These are phyloP conservation scores for Halichoerus grypus DNA, from an alignment of 2,113 vertebrate species.

Conservation along the genomic window DNA sequence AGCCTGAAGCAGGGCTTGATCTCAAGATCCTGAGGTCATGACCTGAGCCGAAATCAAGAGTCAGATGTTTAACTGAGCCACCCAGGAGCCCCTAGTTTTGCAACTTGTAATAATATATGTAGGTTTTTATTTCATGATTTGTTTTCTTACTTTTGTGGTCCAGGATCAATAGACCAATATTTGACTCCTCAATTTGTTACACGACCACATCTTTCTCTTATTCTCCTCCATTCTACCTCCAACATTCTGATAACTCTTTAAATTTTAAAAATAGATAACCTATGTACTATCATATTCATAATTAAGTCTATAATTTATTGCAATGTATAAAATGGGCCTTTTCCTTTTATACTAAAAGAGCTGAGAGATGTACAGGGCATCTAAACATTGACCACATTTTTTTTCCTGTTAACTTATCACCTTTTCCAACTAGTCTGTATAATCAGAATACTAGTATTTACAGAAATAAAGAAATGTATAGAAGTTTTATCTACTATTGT, in stretches of 20 bases:
- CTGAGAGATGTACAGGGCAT: not conserved
- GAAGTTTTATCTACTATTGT: not conserved
- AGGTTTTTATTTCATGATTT: not conserved
- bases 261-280: not conserved
- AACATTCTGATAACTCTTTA: not conserved
- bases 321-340: not conserved
- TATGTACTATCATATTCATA: not conserved
- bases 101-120: not conserved
- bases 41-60: not conserved
- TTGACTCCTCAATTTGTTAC: not conserved
- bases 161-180: not conserved
- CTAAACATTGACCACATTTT: not conserved
- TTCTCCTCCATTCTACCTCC: not conserved
- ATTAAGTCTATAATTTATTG: not conserved
- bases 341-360: not conserved
- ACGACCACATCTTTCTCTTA: not conserved
- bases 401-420: not conserved
- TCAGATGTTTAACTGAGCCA: not conserved
- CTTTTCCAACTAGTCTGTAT: not conserved
- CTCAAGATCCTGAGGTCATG: not conserved
- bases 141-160: not conserved
- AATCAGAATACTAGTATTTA: not conserved
- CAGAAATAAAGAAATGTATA: not conserved
- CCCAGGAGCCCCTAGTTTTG: not conserved
- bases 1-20: not conserved